Evolutionary conservation across 2,888 invertebrate species (phyloP), one percentile per base, ranked within the genome.

Genomic region (Escarpia spicata): DNA sequence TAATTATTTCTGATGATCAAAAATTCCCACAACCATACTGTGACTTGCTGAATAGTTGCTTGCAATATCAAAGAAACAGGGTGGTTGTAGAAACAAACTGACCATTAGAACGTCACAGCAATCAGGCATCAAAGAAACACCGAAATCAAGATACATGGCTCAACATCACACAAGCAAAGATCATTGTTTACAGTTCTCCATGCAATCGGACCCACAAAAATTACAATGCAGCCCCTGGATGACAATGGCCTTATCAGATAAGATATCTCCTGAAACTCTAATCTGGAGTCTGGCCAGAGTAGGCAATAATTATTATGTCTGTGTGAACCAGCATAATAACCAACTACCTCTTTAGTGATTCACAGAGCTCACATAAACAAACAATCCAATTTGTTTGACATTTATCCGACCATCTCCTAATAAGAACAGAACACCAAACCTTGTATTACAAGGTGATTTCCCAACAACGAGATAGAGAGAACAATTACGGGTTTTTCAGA

Each of bases 341-440:
- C n/a, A n/a, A 26, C 75, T 6, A 75, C 75, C 75, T 75, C 75
- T 75, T 75, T 75, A 75, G 75, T 75, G 75, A 26, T 75, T 75
- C n/a, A 75, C 19, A 26, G 75, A 6, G n/a, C n/a, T 2, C 75
- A 15, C 75, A 4, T 26, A 75, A 75, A 75, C 75, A 75, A 75
- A 75, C 75, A 75, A 26, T 75, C 75, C 75, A 75, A 75, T 75
- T 75, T 75, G 75, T 75, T 75, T 75, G 75, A 75, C n/a, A 75
- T 75, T 75, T 75, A 75, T 75, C 75, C 2, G 19, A 6, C 15
- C 75, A 75, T 75, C 75, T 75, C 75, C 75, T 75, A 75, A 75
- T 75, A 75, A 75, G 75, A 75, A 26, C 75, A n/a, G 75, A n/a
- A 75, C 75, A 75, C 75, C 19, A n/a, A n/a, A 75, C 75, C 75